Conservation (phyloP, 2,797 vertebrate species). For the Sebastes alutus region DNA sequence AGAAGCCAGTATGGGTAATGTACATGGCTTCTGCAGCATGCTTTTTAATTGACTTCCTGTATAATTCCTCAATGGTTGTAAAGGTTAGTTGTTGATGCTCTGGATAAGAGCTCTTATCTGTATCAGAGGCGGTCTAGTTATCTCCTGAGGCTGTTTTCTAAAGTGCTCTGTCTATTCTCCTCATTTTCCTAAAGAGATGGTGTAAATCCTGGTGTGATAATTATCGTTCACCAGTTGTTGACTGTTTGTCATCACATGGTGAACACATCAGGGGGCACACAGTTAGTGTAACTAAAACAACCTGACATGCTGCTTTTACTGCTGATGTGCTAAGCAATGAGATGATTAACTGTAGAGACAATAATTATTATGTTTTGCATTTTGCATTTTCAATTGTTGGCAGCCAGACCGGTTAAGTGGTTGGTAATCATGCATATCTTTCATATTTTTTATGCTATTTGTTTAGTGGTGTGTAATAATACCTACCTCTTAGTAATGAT, state of each 20-base stretch:
- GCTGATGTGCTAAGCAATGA: slow-evolving; percentile 17
- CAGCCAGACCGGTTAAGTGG: background rate
- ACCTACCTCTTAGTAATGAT: background rate
- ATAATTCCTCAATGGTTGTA: background rate
- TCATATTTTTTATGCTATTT: background rate
- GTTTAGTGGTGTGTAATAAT: background rate
- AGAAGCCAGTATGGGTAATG: background rate
- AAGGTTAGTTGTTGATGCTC: background rate
- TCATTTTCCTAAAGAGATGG: background rate
- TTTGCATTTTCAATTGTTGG: background rate
- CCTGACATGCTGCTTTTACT: slow-evolving; percentile 45
- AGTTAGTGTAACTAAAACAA: slow-evolving; percentile 37
- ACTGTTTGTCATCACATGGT: slow-evolving; percentile 24
- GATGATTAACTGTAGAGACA: slow-evolving; percentile 21
- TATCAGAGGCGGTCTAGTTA: background rate
- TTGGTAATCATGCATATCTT: background rate
- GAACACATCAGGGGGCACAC: slow-evolving; percentile 32
- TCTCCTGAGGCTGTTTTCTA: background rate
- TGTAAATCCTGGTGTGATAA: slow-evolving; percentile 14
- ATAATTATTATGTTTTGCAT: slow-evolving; percentile 16
- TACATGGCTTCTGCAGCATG: background rate
- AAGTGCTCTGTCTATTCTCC: background rate
- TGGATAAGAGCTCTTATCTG: background rate
- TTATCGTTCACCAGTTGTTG: slow-evolving; percentile 33
- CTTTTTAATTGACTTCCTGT: background rate